Evolutionary conservation across 1,140 invertebrate species (phyloP), one percentile per base, ranked within the genome.

Genomic region (Cydia strobilella): DNA sequence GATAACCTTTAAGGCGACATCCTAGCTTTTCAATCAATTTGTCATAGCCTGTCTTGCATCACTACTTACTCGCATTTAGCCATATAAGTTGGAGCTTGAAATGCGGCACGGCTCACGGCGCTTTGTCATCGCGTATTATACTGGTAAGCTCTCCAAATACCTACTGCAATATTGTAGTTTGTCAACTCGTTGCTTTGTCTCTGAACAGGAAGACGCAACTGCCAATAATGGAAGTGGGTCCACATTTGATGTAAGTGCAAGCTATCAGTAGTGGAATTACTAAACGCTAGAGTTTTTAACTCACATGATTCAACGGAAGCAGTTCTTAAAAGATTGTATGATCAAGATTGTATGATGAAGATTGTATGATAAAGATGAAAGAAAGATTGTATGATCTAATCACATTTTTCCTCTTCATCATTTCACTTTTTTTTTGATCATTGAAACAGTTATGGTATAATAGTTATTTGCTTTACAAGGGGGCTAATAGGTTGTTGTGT

Each of bases 81-180:
- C 77, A 76, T 80, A 83, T 83, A 81, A 76, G 77, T 77, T 76
- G 73, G 75, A 74, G 72, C 69, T 25, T 76, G 71, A 79, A 75
- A 77, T 74, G 75, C 72, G 73, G 74, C 78, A 76, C 74, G 75
- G 75, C 81, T 77, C 74, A 78, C 73, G 66, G 59, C 75, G 77
- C 75, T 83, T 81, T 79, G 78, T 83, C 78, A 81, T 79, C 73
- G 72, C 65, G 77, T 79, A 75, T 79, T 78, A 77, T 80, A 74
- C 76, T 72, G 72, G 76, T 79, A 80, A 82, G 74, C 80, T 79
- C 76, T 76, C 74, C 71, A 77, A 77, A 82, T 82, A 80, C 75
- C 31, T 51, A 74, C 72, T 20, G 73, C 27, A 76, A 69, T 73
- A 76, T 74, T 18, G 45, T 59, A 66, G 75, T 76, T 76, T 76